Percentiles rank a stretch among this genome's conserved stretches.
Evolutionary conservation across 2,888 invertebrate genomes (phyloP).

Genomic region (Girardia tigrina): DNA sequence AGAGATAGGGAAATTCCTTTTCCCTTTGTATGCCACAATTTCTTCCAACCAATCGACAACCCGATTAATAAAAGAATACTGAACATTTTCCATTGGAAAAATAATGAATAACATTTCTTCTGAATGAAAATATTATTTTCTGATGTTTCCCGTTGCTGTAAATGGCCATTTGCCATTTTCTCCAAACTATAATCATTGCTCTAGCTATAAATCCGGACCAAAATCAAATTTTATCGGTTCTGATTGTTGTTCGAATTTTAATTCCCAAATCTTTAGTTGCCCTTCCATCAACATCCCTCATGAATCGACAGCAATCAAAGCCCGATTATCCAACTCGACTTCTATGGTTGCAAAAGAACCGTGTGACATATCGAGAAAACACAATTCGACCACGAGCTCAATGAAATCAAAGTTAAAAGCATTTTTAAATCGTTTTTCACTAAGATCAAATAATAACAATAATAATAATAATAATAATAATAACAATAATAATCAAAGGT

Average conservation of each 20-base stretch:
- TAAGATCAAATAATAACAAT: no score
- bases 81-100: background rate
- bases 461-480: background rate
- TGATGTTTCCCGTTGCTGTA: constrained; percentile 34
- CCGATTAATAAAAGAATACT: background rate
- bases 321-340: background rate
- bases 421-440: background rate
- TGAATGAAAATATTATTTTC: constrained; percentile 7
- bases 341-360: background rate
- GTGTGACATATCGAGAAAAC: background rate
- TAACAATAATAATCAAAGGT: background rate
- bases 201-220: background rate
- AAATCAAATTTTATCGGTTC: background rate
- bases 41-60: background rate
- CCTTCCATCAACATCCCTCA: background rate
- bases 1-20: background rate
- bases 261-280: constrained; percentile 15
- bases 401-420: constrained; percentile 3
- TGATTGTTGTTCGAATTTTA: background rate
- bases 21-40: background rate
- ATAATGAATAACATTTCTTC: background rate
- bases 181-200: constrained; percentile 25
- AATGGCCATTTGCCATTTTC: constrained; percentile 32
- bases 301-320: background rate
- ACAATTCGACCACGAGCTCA: background rate